phyloP scores from a whole-genome alignment of 2,888 invertebrate species.

The Leptinotarsa peninsularis region DNA sequence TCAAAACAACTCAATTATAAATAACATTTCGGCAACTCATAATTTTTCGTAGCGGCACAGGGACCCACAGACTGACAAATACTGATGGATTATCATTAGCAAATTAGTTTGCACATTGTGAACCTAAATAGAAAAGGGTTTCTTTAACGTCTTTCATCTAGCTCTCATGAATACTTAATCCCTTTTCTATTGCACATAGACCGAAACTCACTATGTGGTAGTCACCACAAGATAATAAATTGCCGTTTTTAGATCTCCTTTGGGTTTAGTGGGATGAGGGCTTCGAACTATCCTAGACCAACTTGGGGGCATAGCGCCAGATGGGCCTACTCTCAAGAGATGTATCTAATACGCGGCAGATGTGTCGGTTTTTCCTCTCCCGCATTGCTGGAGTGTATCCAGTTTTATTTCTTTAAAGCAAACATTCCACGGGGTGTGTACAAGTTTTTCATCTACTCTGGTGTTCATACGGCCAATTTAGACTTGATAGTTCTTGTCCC shows the following conservation, averaged over 20 bases:
- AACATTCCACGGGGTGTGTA: not conserved
- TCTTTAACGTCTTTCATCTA: slow-evolving; percentile 1
- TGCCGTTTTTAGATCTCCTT: slow-evolving; percentile 44
- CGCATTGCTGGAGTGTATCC: slow-evolving; percentile 10
- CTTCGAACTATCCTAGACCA: slow-evolving; percentile 42
- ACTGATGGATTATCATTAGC: slow-evolving; percentile 7
- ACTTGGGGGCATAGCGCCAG: slow-evolving; percentile 39
- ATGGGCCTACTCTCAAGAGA: slow-evolving; percentile 44
- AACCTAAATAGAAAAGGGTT: slow-evolving; percentile 17
- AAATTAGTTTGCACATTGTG: not conserved
- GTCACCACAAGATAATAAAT: slow-evolving; percentile 41
- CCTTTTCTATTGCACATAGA: slow-evolving; percentile 33
- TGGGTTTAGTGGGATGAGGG: slow-evolving; percentile 51
- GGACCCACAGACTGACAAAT: not conserved
- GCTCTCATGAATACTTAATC: slow-evolving; percentile 26
- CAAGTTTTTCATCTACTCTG: not conserved
- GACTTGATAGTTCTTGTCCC: too few relatives aligned
- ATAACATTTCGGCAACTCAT: not conserved
- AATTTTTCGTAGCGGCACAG: not conserved
- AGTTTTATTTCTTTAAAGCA: slow-evolving; percentile 9
- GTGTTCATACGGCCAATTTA: too few relatives aligned
- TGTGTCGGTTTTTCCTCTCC: slow-evolving; percentile 30
- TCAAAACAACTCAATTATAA: too few relatives aligned
- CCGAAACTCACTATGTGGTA: slow-evolving; percentile 29
- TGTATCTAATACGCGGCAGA: slow-evolving; percentile 37